These are phyloP conservation scores for Papilio elwesi DNA, from an alignment of 2,888 invertebrate species.

Conservation along the genomic window DNA sequence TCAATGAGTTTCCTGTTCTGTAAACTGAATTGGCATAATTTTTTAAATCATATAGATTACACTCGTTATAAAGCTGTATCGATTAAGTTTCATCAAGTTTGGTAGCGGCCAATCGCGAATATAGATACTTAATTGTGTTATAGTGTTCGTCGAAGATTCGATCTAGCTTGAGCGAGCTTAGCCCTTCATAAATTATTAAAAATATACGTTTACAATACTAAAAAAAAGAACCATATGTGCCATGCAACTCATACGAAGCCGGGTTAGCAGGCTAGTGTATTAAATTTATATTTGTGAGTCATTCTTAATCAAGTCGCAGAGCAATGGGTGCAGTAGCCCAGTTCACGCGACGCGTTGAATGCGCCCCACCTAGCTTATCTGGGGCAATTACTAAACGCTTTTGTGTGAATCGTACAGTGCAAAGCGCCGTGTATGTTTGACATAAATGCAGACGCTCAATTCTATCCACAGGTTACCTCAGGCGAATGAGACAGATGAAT, in stretches of 20 bases:
- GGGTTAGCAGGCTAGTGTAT: neutral
- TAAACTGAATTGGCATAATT: too few species aligned
- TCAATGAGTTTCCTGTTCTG: too few species aligned
- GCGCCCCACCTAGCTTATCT: slow-evolving; percentile 36
- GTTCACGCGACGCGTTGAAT: slow-evolving; percentile 32
- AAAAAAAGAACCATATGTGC: too few species aligned
- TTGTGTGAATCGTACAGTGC: slow-evolving; percentile 24
- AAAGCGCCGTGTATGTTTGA: slow-evolving; percentile 8
- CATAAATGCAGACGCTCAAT: slow-evolving; percentile 1
- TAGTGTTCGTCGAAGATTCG: too few species aligned
- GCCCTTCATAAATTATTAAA: too few species aligned
- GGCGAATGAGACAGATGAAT: slow-evolving; percentile 51
- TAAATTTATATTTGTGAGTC: slow-evolving; percentile 9
- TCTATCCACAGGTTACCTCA: slow-evolving; percentile 65
- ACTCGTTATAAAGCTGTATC: too few species aligned
- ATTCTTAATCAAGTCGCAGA: slow-evolving; percentile 24
- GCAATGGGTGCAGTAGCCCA: slow-evolving; percentile 30
- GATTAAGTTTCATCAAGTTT: too few species aligned
- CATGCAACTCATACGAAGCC: neutral
- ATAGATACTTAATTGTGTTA: too few species aligned
- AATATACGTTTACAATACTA: too few species aligned
- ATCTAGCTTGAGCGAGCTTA: too few species aligned
- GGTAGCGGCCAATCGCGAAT: too few species aligned
- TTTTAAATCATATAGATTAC: too few species aligned
- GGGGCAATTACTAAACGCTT: slow-evolving; percentile 36